Conservation (phyloP, 2,113 vertebrate genomes). For the Nesogale talazaci region DNA sequence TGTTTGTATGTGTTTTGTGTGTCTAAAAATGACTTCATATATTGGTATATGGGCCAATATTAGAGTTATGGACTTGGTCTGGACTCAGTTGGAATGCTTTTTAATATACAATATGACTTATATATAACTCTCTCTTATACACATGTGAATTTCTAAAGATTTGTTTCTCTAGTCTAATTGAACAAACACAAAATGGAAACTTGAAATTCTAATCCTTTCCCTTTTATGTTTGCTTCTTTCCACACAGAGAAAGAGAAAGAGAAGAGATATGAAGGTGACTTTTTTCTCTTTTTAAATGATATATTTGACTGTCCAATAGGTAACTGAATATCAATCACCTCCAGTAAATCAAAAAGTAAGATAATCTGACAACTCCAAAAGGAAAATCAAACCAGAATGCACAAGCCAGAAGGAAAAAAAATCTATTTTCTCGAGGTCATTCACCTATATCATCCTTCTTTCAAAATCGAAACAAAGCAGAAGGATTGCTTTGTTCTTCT, state of each 20-base stretch:
- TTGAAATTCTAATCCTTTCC: neutral
- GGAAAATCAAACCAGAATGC: constrained; percentile 67
- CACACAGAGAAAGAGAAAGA: neutral
- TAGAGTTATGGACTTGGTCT: too few relatives aligned
- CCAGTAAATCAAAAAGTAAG: constrained; percentile 67
- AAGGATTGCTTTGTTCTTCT: constrained; percentile 51
- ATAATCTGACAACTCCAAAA: constrained; percentile 60
- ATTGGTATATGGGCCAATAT: too few relatives aligned
- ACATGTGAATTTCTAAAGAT: too few relatives aligned
- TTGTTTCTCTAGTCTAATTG: too few relatives aligned
- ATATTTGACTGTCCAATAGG: constrained; percentile 38
- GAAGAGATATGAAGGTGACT: neutral
- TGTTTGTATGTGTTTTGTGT: too few relatives aligned
- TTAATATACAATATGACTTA: constrained; percentile 35
- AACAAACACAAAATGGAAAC: neutral
- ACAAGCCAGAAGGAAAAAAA: constrained; percentile 58
- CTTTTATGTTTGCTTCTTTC: constrained; percentile 45
- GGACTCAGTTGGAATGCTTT: neutral
- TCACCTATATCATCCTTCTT: constrained; percentile 68
- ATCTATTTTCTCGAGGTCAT: constrained; percentile 65
- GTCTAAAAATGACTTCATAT: too few relatives aligned
- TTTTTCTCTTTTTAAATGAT: constrained; percentile 36
- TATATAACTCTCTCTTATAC: neutral
- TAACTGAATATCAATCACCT: constrained; percentile 65
- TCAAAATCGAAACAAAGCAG: constrained; percentile 70